Conservation (phyloP, 2,113 vertebrate genomes). For the Furnarius figulus region DNA sequence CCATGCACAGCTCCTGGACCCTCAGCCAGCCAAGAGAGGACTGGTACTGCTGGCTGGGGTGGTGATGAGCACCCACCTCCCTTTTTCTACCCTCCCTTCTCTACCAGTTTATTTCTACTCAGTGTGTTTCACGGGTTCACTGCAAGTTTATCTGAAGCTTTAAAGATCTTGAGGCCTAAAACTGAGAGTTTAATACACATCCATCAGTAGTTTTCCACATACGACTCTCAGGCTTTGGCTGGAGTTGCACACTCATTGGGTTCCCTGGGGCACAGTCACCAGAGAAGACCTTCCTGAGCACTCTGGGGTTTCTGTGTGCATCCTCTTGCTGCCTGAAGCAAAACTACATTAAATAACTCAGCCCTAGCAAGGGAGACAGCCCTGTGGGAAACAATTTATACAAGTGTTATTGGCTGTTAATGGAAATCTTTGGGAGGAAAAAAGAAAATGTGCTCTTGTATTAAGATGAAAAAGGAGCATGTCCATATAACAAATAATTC, state of each 20-base stretch:
- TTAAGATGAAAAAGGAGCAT: neutral
- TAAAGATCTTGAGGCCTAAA: neutral
- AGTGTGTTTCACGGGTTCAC: neutral
- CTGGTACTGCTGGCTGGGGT: neutral
- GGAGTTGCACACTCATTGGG: fast-evolving
- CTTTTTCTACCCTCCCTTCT: neutral
- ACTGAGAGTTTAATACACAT: neutral
- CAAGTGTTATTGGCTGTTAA: neutral
- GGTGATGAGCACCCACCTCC: fast-evolving
- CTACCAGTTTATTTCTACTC: neutral
- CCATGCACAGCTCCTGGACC: neutral
- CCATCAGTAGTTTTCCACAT: neutral
- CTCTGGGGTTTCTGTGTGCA: neutral
- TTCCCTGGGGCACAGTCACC: neutral
- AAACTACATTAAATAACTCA: neutral
- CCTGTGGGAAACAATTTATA: neutral
- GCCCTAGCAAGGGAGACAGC: neutral
- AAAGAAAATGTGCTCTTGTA: neutral
- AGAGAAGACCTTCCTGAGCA: neutral
- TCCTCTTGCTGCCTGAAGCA: neutral
- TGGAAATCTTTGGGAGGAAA: neutral
- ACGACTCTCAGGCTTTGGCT: neutral
- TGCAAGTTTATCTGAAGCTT: neutral
- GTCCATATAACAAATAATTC: neutral
- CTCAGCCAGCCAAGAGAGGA: neutral